phyloP scores from a whole-genome alignment of 2,888 invertebrate species.

The Monopis laevigella region DNA sequence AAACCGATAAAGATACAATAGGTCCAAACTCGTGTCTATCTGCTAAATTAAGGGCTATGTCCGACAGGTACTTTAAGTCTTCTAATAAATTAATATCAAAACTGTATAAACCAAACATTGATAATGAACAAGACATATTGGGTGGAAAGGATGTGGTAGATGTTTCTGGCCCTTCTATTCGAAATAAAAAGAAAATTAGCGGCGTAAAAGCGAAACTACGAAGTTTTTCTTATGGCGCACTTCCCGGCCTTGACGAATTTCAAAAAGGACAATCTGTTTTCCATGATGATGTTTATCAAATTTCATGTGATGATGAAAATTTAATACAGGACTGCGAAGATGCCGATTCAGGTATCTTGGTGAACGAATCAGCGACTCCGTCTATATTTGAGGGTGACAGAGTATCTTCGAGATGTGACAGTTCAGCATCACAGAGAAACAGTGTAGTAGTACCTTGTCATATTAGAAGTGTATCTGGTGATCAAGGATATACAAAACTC shows the following conservation, averaged over 20 bases:
- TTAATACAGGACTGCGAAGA: conserved; percentile 72
- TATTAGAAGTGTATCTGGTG: conserved; percentile 58
- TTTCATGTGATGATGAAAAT: conserved; percentile 62
- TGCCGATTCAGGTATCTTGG: conserved; percentile 79
- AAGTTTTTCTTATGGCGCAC: conserved; percentile 79
- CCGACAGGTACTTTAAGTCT: conserved; percentile 75
- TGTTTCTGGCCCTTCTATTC: conserved; percentile 33
- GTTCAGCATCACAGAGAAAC: conserved; percentile 56
- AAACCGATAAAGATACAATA: conserved; percentile 54
- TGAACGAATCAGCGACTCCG: conserved; percentile 76
- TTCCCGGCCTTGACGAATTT: conserved; percentile 77
- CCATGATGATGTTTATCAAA: conserved; percentile 66
- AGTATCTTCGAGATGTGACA: conserved; percentile 61
- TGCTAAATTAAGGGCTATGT: conserved; percentile 76
- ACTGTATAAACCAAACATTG: conserved; percentile 65
- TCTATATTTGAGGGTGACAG: conserved; percentile 70
- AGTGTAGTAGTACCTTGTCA: conserved; percentile 41
- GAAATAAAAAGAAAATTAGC: conserved; percentile 48
- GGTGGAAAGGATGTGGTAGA: conserved; percentile 36
- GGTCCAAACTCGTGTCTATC: conserved; percentile 71
- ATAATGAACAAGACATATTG: conserved; percentile 35
- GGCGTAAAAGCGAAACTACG: conserved; percentile 66
- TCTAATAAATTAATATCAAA: conserved; percentile 75
- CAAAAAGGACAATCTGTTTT: conserved; percentile 71
- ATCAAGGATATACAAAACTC: conserved; percentile 47